A percentile compares a stretch with the other conserved stretches of the same genome.
phyloP scores from a whole-genome alignment of 2,113 vertebrate species.

The Gadus macrocephalus region DNA sequence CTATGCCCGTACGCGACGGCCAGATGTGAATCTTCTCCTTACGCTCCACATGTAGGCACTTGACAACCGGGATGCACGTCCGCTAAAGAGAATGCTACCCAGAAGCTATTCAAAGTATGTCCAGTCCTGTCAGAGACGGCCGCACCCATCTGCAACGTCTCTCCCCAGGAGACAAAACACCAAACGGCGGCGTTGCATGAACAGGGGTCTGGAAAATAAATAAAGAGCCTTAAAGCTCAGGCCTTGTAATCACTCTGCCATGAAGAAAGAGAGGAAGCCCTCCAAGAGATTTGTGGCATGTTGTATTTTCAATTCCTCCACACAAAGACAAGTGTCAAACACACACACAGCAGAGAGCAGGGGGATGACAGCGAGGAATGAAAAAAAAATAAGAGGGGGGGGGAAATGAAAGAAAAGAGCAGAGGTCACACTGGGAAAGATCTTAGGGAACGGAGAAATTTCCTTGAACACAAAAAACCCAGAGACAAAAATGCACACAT shows the following conservation, averaged over 20 bases:
- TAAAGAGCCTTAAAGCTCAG: conserved; percentile 59
- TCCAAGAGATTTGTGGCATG: conserved; percentile 66
- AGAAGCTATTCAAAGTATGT: conserved; percentile 47
- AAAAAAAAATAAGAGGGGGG: conserved; percentile 18
- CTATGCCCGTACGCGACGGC: too few species aligned
- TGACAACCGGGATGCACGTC: conserved; percentile 16
- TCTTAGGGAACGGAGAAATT: conserved; percentile 59
- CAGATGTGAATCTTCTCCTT: too few species aligned
- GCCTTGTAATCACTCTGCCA: conserved; percentile 65
- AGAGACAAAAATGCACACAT: conserved; percentile 44
- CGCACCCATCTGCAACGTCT: conserved; percentile 35
- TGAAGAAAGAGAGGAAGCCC: conserved; percentile 43
- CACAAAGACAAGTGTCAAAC: conserved; percentile 72
- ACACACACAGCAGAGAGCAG: conserved; percentile 42
- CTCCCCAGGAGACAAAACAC: conserved; percentile 61
- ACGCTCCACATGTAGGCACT: too few species aligned
- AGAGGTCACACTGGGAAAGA: conserved; percentile 56
- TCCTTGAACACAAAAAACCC: conserved; percentile 59
- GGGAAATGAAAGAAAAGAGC: conserved; percentile 18
- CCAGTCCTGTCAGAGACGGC: conserved; percentile 40
- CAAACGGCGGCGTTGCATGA: conserved; percentile 50
- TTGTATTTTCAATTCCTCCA: conserved; percentile 63
- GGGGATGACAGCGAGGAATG: conserved; percentile 55
- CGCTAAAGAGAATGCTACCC: conserved; percentile 20
- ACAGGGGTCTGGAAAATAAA: conserved; percentile 65